These are phyloP conservation scores for Drosophila tristis DNA, from an alignment of 1,140 invertebrate species.

Conservation along the genomic window DNA sequence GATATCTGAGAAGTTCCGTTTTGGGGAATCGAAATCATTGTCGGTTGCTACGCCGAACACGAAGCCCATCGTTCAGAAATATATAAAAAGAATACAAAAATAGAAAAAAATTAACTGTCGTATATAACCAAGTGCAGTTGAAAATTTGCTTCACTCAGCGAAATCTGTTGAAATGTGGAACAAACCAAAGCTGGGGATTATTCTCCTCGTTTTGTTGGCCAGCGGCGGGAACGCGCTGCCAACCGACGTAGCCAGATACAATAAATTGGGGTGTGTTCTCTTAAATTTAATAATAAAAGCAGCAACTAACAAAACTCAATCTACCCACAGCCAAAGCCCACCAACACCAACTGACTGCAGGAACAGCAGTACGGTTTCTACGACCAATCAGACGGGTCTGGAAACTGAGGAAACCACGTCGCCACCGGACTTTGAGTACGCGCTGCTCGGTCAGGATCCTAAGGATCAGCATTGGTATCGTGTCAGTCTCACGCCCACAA, in stretches of 20 bases:
- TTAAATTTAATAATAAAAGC: not conserved
- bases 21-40: constrained; percentile 38
- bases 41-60: constrained; percentile 42
- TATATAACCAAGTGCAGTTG: constrained; percentile 58
- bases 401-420: not conserved
- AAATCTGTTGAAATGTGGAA: constrained; percentile 45
- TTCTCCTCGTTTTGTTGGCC: constrained; percentile 32
- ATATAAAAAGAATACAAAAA: constrained; percentile 13
- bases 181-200: constrained; percentile 25
- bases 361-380: constrained; percentile 11
- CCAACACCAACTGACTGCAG: not conserved
- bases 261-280: constrained; percentile 47
- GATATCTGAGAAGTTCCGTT: constrained; percentile 59
- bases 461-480: constrained; percentile 69
- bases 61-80: constrained; percentile 34
- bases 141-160: constrained; percentile 43
- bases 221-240: constrained; percentile 25
- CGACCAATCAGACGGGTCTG: not conserved
- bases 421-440: constrained; percentile 54
- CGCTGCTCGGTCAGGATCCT: constrained; percentile 60
- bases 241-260: constrained; percentile 42
- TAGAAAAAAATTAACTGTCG: constrained; percentile 6
- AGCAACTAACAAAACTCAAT: not conserved
- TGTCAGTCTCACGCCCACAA: constrained; percentile 54
- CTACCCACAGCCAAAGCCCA: constrained; percentile 23